Base-by-base conservation (phyloP, 2,888 invertebrate genomes). In the Cenopis cana region DNA sequence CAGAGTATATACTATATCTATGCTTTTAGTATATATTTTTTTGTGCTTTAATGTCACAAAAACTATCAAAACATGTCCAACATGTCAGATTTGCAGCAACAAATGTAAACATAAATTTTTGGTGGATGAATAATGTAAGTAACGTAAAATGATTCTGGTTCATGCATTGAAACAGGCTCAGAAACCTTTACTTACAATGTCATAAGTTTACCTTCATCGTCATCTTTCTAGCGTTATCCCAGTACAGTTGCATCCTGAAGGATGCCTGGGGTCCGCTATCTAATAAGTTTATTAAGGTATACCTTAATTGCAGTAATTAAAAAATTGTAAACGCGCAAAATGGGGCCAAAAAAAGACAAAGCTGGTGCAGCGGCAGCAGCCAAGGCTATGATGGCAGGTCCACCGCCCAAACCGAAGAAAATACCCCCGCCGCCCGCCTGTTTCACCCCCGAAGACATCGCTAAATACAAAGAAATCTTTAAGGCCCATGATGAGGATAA, bases 341-440 rank as follows among this genome's bases (percentile, higher is more conserved):
- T 89, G 88, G 75, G 81, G n/a, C 87, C 88, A 2, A 89, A 89
- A 66, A 88, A 88, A 77, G 82, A 62, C 71, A 73, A 79, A 75
- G 24, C 74, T 77, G 3, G 72, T 75, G 72, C 18, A 1, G 73
- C 79, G 1, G 68, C 78, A 0, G 76, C 76, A 0, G 66, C 59
- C 10, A 41, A 49, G 50, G 81, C 79, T 64, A 70, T 73, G 0
- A 72, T 73, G n/a, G 74, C 73, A 1, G 87, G 84, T 0, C 83
- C 87, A 2, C 82, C 85, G 0, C 86, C 87, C 0, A 91, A 91
- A 68, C 89, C 88, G 0, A 92, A 89, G 74, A 92, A 89, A 71
- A 81, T 81, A 0, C 93, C 93, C 0, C 90, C 89, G 1, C 93
- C 93, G 6, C 93, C 93, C 0, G 87, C 89, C 1, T 86, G 87